Conservation (phyloP, 2,888 invertebrate genomes). For the Noctua janthina region DNA sequence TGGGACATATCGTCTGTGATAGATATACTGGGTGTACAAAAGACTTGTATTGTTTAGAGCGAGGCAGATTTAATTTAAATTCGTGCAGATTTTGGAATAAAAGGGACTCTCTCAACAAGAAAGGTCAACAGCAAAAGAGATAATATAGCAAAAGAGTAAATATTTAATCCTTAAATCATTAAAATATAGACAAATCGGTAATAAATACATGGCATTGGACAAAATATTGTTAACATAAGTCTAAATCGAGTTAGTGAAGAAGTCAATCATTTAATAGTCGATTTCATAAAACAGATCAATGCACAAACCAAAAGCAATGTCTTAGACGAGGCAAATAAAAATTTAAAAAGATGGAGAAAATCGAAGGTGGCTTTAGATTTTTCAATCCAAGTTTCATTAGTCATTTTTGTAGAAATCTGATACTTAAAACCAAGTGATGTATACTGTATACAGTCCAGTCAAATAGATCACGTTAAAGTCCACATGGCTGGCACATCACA, state of each 20-base stretch:
- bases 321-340: background rate
- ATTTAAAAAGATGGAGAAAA: background rate
- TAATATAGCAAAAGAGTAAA: background rate
- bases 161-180: background rate
- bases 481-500: slow-evolving; percentile 49
- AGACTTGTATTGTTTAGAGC: slow-evolving; percentile 44
- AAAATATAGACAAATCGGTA: background rate
- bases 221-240: background rate
- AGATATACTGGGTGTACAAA: slow-evolving; percentile 56
- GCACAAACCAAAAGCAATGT: background rate
- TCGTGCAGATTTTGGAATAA: slow-evolving; percentile 32
- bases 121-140: background rate
- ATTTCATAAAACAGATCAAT: background rate
- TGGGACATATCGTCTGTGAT: slow-evolving; percentile 67
- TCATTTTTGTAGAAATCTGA: background rate
- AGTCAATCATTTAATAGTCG: background rate
- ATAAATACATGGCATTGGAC: background rate
- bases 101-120: background rate
- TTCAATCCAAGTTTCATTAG: background rate
- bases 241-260: too few species aligned
- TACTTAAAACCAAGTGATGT: background rate
- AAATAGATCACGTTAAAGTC: slow-evolving; percentile 36
- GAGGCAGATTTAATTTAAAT: slow-evolving; percentile 57
- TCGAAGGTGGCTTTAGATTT: background rate
- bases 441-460: background rate